A percentile compares a stretch with the other conserved stretches of the same genome.
phyloP scores from a whole-genome alignment of 2,113 vertebrate genomes.

The Dicentrarchus labrax region DNA sequence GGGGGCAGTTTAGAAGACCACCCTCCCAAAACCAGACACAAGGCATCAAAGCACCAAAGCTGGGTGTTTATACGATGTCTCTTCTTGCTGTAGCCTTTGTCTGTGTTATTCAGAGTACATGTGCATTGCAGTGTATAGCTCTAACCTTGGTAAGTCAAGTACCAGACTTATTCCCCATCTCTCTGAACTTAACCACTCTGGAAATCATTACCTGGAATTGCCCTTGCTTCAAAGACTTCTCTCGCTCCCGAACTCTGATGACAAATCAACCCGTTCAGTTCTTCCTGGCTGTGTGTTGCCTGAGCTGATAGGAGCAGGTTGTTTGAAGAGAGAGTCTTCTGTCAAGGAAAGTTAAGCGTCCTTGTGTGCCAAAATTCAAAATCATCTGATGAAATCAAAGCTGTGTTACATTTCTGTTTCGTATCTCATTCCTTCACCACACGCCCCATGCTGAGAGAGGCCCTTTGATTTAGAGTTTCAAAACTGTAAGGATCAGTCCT shows the following conservation, averaged over 20 bases:
- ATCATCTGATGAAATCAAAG: slow-evolving; percentile 36
- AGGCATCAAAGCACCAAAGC: slow-evolving; percentile 55
- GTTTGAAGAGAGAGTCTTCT: slow-evolving; percentile 24
- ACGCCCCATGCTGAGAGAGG: slow-evolving; percentile 1
- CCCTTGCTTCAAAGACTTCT: slow-evolving; percentile 67
- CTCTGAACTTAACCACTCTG: slow-evolving; percentile 73
- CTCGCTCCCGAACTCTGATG: slow-evolving; percentile 21
- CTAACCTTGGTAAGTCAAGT: slow-evolving; percentile 44
- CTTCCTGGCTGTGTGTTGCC: slow-evolving; percentile 9
- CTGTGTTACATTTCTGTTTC: slow-evolving; percentile 10
- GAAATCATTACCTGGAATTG: slow-evolving; percentile 79
- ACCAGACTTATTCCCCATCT: slow-evolving; percentile 65
- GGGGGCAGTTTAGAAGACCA: slow-evolving; percentile 45
- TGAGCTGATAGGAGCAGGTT: slow-evolving; percentile 15
- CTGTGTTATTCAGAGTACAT: slow-evolving; percentile 28
- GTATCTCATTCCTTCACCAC: neutral
- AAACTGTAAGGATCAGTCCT: slow-evolving; percentile 8
- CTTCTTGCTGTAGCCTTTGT: slow-evolving; percentile 36
- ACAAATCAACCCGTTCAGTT: slow-evolving; percentile 46
- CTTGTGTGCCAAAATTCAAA: slow-evolving; percentile 10
- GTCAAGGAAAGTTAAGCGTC: slow-evolving; percentile 10
- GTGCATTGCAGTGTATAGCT: slow-evolving; percentile 23
- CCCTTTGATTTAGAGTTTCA: slow-evolving; percentile 31
- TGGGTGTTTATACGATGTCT: slow-evolving; percentile 47
- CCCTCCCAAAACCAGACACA: slow-evolving; percentile 59